Evolutionary conservation across 2,113 vertebrate species (phyloP).

Genomic region (Caracal caracal): DNA sequence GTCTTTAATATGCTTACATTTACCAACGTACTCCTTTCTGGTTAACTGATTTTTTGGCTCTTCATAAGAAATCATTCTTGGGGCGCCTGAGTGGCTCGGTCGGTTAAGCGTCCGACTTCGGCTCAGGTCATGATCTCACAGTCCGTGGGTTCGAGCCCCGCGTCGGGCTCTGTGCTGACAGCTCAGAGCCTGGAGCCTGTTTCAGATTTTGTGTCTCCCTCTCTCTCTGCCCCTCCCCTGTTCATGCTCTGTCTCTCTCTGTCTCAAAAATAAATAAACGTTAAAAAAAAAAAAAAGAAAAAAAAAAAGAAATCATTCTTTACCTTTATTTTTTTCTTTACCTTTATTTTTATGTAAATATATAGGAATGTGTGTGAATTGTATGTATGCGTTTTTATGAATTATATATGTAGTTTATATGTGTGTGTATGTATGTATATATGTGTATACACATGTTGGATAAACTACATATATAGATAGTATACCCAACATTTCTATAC

Average conservation of each 20-base stretch:
- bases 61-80: background rate
- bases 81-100: too few relatives aligned
- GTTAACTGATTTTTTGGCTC: background rate
- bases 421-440: background rate
- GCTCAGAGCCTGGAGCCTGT: too few relatives aligned
- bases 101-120: too few relatives aligned
- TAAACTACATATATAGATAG: background rate
- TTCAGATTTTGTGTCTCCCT: too few relatives aligned
- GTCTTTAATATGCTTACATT: background rate
- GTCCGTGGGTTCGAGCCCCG: too few relatives aligned
- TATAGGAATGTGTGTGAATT: background rate
- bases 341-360: background rate
- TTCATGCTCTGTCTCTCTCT: too few relatives aligned
- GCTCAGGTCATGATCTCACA: too few relatives aligned
- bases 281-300: too few relatives aligned
- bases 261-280: too few relatives aligned
- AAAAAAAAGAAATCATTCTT: background rate
- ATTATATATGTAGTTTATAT: background rate
- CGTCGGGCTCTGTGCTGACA: too few relatives aligned
- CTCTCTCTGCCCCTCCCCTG: too few relatives aligned
- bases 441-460: background rate
- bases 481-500: background rate
- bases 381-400: background rate
- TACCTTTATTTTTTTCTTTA: background rate
- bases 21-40: background rate